A percentile compares a stretch with the other conserved stretches of the same genome.
These are phyloP conservation scores for Spilosoma lubricipeda DNA, from an alignment of 2,888 invertebrate species.

Conservation along the genomic window DNA sequence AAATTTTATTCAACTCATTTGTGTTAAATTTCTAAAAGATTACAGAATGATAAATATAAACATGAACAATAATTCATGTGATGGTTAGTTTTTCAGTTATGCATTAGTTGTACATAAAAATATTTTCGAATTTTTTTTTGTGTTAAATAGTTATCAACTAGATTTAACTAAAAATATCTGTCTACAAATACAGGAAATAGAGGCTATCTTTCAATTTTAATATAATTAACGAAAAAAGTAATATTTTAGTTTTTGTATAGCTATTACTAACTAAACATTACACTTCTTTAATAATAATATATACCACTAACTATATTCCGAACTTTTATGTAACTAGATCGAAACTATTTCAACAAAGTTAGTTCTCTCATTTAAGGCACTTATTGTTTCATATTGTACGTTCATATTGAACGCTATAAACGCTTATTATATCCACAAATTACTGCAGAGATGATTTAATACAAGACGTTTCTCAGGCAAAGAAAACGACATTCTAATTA, in stretches of 20 bases:
- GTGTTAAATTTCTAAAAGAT: too few relatives aligned
- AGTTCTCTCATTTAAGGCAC: constrained; percentile 30
- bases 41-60: too few relatives aligned
- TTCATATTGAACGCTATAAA: constrained; percentile 24
- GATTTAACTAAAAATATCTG: too few relatives aligned
- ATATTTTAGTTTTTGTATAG: not conserved
- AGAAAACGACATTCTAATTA: constrained; percentile 53
- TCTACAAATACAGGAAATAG: too few relatives aligned
- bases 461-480: constrained; percentile 36
- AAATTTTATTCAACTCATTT: too few relatives aligned
- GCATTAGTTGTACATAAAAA: too few relatives aligned
- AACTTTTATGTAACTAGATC: constrained; percentile 12
- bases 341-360: constrained; percentile 26
- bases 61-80: too few relatives aligned
- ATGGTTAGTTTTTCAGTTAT: too few relatives aligned
- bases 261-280: not conserved
- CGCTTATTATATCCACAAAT: constrained; percentile 29
- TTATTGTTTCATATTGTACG: constrained; percentile 29
- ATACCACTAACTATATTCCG: too few relatives aligned
- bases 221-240: not conserved
- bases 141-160: too few relatives aligned
- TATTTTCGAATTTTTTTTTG: too few relatives aligned
- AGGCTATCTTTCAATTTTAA: too few relatives aligned
- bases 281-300: not conserved
- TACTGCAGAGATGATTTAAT: constrained; percentile 21